These are phyloP conservation scores for Drosophila asahinai DNA, from an alignment of 1,140 invertebrate genomes.

Conservation along the genomic window DNA sequence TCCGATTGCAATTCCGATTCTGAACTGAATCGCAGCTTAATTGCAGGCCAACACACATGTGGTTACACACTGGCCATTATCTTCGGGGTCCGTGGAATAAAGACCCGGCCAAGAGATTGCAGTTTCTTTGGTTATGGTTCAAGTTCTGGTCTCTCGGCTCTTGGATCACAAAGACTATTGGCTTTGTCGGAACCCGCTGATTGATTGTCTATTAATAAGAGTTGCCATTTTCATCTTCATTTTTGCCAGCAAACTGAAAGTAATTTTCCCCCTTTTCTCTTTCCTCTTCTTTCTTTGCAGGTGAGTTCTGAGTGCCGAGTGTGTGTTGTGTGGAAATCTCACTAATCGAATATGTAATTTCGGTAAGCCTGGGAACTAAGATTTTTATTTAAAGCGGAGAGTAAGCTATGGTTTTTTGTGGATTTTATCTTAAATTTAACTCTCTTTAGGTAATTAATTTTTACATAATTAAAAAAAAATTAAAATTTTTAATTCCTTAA, in stretches of 20 bases:
- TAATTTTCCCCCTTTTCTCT: constrained; percentile 8
- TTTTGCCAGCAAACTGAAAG: constrained; percentile 20
- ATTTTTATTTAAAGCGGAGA: not conserved
- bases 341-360: constrained; percentile 40
- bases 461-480: not conserved
- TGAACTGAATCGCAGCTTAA: constrained; percentile 74
- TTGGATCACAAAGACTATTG: constrained; percentile 19
- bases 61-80: constrained; percentile 56
- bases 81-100: constrained; percentile 15
- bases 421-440: not conserved
- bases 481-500: constrained; percentile 21
- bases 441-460: no score
- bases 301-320: constrained; percentile 24
- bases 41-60: constrained; percentile 55
- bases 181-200: constrained; percentile 49
- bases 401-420: not conserved
- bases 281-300: constrained; percentile 34
- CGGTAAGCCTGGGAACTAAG: constrained; percentile 29
- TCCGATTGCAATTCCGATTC: constrained; percentile 36
- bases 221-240: constrained; percentile 30
- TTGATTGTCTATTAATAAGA: constrained; percentile 69
- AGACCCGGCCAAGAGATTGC: constrained; percentile 22
- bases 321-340: constrained; percentile 1
- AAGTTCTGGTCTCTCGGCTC: constrained; percentile 6
- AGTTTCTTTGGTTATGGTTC: constrained; percentile 17